Conservation (phyloP, 2,113 vertebrate species). For the Orcinus orca region DNA sequence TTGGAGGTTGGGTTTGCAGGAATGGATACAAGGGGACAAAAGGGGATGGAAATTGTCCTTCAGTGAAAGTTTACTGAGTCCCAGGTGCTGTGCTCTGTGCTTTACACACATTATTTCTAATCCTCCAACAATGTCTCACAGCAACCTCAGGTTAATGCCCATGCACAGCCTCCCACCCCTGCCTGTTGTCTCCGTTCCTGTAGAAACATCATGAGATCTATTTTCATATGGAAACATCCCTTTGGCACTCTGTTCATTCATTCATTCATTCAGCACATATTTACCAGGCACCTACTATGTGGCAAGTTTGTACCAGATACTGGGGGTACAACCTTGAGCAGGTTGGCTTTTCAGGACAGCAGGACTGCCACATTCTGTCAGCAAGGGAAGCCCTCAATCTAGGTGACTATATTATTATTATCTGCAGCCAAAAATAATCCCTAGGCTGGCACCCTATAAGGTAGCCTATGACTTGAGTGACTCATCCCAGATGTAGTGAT, state of each 20-base stretch:
- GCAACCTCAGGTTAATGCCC: neutral
- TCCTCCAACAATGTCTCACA: neutral
- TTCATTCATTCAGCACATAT: neutral
- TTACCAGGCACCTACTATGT: neutral
- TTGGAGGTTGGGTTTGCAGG: neutral
- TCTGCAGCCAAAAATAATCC: neutral
- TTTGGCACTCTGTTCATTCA: neutral
- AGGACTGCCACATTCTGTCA: neutral
- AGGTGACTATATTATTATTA: neutral
- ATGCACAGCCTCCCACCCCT: neutral
- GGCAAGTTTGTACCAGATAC: neutral
- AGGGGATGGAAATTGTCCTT: neutral
- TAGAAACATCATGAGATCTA: neutral
- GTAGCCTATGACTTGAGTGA: neutral
- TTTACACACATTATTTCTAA: neutral
- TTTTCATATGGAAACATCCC: neutral
- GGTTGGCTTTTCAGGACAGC: neutral
- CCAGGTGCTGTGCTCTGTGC: neutral
- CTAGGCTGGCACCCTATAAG: neutral
- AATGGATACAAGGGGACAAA: neutral
- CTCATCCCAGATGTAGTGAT: neutral
- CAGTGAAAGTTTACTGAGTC: neutral
- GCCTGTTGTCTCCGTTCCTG: neutral
- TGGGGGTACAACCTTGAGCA: neutral
- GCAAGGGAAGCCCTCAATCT: neutral